These are phyloP conservation scores for Ceratoteleas bidentatus DNA, from an alignment of 1,140 invertebrate genomes.

Conservation along the genomic window DNA sequence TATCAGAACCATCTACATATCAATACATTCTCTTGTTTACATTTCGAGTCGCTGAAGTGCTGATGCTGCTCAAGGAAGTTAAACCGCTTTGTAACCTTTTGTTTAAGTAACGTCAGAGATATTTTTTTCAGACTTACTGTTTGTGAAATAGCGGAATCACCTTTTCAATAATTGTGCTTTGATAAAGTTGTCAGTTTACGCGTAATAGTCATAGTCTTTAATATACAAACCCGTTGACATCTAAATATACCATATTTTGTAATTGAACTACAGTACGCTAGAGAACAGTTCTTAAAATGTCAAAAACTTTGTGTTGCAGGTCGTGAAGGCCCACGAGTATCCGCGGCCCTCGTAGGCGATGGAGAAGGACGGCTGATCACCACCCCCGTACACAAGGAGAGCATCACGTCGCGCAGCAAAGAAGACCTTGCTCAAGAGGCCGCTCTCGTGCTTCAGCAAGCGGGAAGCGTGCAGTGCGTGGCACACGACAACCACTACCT, in stretches of 20 bases:
- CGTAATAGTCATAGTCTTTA: too few species aligned
- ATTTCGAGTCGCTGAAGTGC: too few species aligned
- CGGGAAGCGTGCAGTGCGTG: conserved; percentile 84
- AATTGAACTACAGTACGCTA: not conserved
- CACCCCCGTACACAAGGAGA: conserved; percentile 84
- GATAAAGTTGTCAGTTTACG: too few species aligned
- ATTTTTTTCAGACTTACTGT: too few species aligned
- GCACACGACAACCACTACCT: conserved; percentile 78
- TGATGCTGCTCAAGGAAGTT: too few species aligned
- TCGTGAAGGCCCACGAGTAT: conserved; percentile 74
- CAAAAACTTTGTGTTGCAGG: conserved; percentile 74
- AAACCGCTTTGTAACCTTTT: too few species aligned
- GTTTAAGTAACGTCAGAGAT: too few species aligned
- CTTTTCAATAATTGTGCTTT: too few species aligned
- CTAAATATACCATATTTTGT: too few species aligned
- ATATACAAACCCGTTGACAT: too few species aligned
- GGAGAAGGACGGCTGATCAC: conserved; percentile 80
- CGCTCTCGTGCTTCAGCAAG: conserved; percentile 85
- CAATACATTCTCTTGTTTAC: too few species aligned
- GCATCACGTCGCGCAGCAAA: conserved; percentile 84
- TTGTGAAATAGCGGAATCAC: too few species aligned
- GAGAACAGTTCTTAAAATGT: conserved; percentile 14
- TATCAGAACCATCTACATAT: not conserved
- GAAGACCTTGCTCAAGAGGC: conserved; percentile 87
- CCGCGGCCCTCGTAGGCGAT: conserved; percentile 78